These are phyloP conservation scores for Chloroclysta siterata DNA, from an alignment of 2,888 invertebrate species.

Conservation along the genomic window DNA sequence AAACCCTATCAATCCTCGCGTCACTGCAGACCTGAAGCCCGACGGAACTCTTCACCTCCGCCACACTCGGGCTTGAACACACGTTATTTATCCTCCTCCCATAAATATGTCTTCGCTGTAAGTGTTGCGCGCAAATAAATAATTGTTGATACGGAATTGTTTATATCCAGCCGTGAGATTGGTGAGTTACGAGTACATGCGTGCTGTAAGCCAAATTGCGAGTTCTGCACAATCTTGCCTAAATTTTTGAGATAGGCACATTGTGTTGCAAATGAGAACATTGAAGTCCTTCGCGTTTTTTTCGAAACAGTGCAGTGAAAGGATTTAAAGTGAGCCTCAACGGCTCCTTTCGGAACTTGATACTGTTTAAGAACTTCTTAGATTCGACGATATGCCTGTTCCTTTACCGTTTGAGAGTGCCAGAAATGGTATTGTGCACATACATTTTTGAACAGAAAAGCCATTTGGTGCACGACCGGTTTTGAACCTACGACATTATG, in stretches of 20 bases:
- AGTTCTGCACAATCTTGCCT: constrained; percentile 7
- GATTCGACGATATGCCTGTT: too few species aligned
- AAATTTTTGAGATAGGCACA: background rate
- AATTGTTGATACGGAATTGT: constrained; percentile 45
- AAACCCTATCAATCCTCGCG: constrained; percentile 3
- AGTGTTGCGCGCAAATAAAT: constrained; percentile 46
- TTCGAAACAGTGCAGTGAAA: too few species aligned
- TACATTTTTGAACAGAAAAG: too few species aligned
- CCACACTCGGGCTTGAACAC: constrained; percentile 43
- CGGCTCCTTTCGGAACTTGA: too few species aligned
- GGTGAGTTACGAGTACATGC: constrained; percentile 9
- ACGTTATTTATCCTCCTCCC: constrained; percentile 54
- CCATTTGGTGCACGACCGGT: too few species aligned
- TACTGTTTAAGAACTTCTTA: too few species aligned
- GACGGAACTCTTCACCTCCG: constrained; percentile 21
- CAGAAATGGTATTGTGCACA: too few species aligned
- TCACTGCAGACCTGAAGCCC: constrained; percentile 2
- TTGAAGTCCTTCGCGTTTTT: too few species aligned
- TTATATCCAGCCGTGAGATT: constrained; percentile 40
- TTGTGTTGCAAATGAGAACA: too few species aligned
- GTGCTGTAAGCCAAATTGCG: constrained; percentile 5
- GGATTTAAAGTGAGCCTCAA: too few species aligned
- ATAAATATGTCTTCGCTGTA: constrained; percentile 66
- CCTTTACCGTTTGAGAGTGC: too few species aligned
- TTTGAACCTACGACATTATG: too few species aligned